phyloP scores from a whole-genome alignment of 92 coral and sea anemone species.

The Epizoanthus stellaris region DNA sequence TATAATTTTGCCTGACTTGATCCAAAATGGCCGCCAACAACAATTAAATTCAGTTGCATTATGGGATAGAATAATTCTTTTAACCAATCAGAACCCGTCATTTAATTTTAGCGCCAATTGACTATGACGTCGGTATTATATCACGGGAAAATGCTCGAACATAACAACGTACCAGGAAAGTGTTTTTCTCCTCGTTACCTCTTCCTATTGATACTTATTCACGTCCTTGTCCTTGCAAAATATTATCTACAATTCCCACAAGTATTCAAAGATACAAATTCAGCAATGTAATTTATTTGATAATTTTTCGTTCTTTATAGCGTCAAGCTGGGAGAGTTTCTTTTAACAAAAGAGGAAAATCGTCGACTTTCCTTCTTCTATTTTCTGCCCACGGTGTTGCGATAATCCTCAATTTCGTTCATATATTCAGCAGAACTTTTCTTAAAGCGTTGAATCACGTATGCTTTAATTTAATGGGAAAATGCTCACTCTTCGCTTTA shows the following conservation, averaged over 20 bases:
- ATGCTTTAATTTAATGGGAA: background rate
- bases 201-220: background rate
- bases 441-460: background rate
- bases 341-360: background rate
- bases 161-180: background rate
- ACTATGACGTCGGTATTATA: background rate
- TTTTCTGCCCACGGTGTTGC: background rate
- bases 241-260: background rate
- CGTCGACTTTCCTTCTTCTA: background rate
- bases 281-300: background rate
- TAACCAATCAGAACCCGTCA: conserved; percentile 68
- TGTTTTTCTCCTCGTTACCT: background rate
- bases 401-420: background rate
- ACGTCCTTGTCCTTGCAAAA: background rate
- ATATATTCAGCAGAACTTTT: background rate
- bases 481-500: background rate
- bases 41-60: conserved; percentile 47
- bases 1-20: conserved; percentile 52
- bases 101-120: conserved; percentile 45
- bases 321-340: conserved; percentile 22
- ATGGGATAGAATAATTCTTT: conserved; percentile 43
- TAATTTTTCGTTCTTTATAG: background rate
- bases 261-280: background rate
- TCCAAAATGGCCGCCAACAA: conserved; percentile 98
- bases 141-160: conserved; percentile 28